A percentile compares a stretch with the other conserved stretches of the same genome.
Evolutionary conservation across 2,113 vertebrate genomes (phyloP).

Genomic region (Hoplias malabaricus): DNA sequence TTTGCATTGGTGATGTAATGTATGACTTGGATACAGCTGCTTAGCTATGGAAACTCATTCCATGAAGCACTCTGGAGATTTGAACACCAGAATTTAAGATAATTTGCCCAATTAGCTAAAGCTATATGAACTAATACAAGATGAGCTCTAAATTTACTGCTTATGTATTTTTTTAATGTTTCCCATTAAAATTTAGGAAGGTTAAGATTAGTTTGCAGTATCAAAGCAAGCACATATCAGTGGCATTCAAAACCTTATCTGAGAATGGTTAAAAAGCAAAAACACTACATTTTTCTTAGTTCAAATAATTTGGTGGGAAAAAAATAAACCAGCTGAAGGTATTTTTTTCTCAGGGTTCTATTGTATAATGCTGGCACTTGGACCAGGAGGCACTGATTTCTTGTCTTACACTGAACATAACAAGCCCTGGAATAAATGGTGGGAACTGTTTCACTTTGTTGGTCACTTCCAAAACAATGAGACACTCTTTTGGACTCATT

Average conservation of each 20-base stretch:
- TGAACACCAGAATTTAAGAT: too few species aligned
- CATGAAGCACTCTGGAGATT: too few species aligned
- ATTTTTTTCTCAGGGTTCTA: slow-evolving; percentile 62
- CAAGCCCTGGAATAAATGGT: slow-evolving; percentile 52
- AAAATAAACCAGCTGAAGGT: slow-evolving; percentile 40
- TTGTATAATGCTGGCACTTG: slow-evolving; percentile 57
- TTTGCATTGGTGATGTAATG: too few species aligned
- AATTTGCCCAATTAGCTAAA: too few species aligned
- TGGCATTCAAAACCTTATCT: background rate
- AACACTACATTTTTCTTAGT: background rate
- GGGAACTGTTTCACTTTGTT: slow-evolving; percentile 62
- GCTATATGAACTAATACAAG: too few species aligned
- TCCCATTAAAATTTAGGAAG: too few species aligned
- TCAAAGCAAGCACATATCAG: background rate
- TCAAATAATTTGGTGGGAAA: slow-evolving; percentile 62
- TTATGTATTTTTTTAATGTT: too few species aligned
- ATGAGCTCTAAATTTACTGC: too few species aligned
- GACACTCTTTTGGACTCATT: slow-evolving; percentile 43
- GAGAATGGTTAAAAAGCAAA: background rate
- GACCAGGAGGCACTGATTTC: slow-evolving; percentile 36
- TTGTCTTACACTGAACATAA: slow-evolving; percentile 44
- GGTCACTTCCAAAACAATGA: slow-evolving; percentile 67
- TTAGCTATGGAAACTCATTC: too few species aligned
- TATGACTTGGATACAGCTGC: too few species aligned
- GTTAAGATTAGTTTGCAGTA: too few species aligned